A percentile compares a stretch with the other conserved stretches of the same genome.
phyloP scores from a whole-genome alignment of 2,797 vertebrate species.

The Darevskia nairensis region DNA sequence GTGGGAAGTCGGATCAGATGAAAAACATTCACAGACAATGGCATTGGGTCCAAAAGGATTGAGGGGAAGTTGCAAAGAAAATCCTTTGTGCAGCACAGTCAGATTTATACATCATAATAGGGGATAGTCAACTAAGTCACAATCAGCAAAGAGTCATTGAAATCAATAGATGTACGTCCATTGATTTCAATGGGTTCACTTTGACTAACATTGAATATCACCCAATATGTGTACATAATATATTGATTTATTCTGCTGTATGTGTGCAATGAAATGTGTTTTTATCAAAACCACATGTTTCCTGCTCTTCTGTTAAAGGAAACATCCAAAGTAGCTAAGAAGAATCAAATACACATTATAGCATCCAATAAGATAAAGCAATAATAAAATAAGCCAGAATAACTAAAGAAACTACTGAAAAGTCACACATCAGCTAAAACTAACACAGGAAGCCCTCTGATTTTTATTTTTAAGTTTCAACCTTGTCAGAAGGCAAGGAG shows the following conservation, averaged over 20 bases:
- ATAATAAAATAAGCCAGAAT: conserved; percentile 1
- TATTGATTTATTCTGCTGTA: background rate
- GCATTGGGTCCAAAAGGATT: background rate
- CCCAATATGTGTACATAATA: background rate
- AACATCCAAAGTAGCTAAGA: background rate
- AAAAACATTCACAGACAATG: background rate
- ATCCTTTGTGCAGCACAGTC: background rate
- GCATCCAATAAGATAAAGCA: background rate
- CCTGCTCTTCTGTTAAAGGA: background rate
- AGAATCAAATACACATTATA: background rate
- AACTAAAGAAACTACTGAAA: background rate
- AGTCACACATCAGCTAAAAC: background rate
- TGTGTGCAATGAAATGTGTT: background rate
- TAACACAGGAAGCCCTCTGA: background rate
- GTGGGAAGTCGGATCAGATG: background rate
- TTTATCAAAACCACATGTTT: background rate
- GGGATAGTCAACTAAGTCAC: too few species aligned
- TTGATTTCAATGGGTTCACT: too few species aligned
- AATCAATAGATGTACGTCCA: too few species aligned
- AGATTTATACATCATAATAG: background rate
- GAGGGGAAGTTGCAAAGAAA: background rate
- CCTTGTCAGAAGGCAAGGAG: background rate
- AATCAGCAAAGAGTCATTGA: too few species aligned
- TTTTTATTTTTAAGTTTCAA: background rate
- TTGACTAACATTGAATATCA: background rate